Evolutionary conservation across 1,140 invertebrate species (phyloP), one percentile per base, ranked within the genome.

Genomic region (Plectus sambesii): DNA sequence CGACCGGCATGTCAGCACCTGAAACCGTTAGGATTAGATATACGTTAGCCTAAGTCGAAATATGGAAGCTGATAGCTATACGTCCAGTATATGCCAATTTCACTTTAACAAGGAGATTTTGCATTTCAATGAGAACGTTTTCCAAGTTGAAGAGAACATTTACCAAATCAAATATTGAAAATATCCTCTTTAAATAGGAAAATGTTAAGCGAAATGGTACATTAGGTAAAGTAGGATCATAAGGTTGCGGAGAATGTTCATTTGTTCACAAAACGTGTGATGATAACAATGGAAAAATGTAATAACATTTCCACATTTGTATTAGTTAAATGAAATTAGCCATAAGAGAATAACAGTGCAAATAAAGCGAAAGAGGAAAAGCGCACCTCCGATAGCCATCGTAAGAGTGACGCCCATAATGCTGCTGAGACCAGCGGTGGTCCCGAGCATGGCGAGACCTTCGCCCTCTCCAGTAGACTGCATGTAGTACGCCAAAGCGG

Each of bases 1-100:
- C 85, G 1, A 89, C 86, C 2, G 85, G 86, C 86, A 89, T 89
- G 71, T 88, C 85, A 58, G 85, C 85, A 60, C 82, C 80, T 80
- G 56, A 41, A 60, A n/a, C n/a, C n/a, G n/a, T n/a, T n/a, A n/a
- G n/a, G n/a, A n/a, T n/a, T 41, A 24, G 3, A 15, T 33, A 29
- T 27, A 48, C 40, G 23, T 12, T 3, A 20, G 25, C 5, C 15
- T 24, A 3, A 23, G 26, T 12, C 40, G 51, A 44, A 40, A 1
- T 48, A 47, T 9, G 5, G 19, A 24, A 33, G 17, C 5, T 15
- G 35, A 42, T 42, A 12, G n/a, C n/a, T 55, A n/a, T n/a, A n/a
- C n/a, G n/a, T n/a, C n/a, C n/a, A n/a, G n/a, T n/a, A n/a, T n/a
- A n/a, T n/a, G n/a, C n/a, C n/a, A n/a, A n/a, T n/a, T n/a, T n/a